Base-by-base conservation (phyloP, 2,113 vertebrate genomes). In the Nyctereutes procyonoides region DNA sequence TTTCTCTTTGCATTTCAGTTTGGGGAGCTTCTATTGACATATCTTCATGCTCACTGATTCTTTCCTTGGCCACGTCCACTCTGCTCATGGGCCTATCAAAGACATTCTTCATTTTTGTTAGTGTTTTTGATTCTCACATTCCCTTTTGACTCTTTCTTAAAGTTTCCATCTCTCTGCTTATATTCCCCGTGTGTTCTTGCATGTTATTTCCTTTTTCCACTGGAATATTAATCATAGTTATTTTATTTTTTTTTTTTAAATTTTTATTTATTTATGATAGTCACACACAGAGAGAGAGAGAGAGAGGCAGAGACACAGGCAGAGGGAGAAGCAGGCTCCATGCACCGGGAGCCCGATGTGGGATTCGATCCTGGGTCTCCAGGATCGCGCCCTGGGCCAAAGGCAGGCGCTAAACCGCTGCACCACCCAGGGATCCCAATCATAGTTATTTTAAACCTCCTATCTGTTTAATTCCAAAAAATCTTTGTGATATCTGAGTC, bases 1-100 rank as follows among this genome's bases (percentile, higher is more conserved):
- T 85, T 74, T 58, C 74, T 88, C 43, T 65, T 95, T 65, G 56
- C 28, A 74, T 92, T 96, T 82, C 22, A 28, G 16, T 56, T 88
- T 74, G 48, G 89, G 56, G 56, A 88, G 56, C 81, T 65, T 85
- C 35, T 62, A 28, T 2, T n/a, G 74, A 22, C 38, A 35, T 65
- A 24, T 56, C 56, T 95, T 56, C 58, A 48, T 10, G 48, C 67
- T 95, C 90, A 82, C 48, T 63, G 74, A 74, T 63, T 92, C 55
- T 88, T 63, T 32, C 55, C 56, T 88, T 65, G 76, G 55, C 15
- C 79, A 56, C 32, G 20, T 48, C 20, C n/a, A 43, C 14, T 89
- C 24, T 82, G 24, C 43, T 48, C 32, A 76, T n/a, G 67, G 62
- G 14, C 28, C 43, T 73, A 73, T 56, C 35, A 35, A 88, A 92